A percentile compares a stretch with the other conserved stretches of the same genome.
These are phyloP conservation scores for Cardinalis cardinalis DNA, from an alignment of 2,113 vertebrate species.

Conservation along the genomic window DNA sequence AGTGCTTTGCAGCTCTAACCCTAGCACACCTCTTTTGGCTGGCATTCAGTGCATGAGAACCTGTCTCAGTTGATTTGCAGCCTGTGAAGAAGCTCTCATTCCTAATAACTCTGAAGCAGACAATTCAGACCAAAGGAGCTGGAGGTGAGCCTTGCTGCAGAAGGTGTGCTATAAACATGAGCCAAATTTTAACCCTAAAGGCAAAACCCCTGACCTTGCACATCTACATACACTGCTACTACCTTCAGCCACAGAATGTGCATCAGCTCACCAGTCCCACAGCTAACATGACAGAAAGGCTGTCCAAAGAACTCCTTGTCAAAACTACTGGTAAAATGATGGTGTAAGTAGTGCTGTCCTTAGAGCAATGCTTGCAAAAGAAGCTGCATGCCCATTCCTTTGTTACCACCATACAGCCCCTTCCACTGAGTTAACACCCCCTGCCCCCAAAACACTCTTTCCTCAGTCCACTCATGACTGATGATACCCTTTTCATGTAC, in stretches of 20 bases:
- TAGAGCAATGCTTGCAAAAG: neutral
- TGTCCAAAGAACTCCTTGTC: neutral
- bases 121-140: neutral
- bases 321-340: neutral
- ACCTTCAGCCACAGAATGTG: neutral
- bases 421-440: neutral
- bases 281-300: neutral
- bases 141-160: neutral
- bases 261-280: neutral
- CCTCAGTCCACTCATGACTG: neutral
- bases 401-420: neutral
- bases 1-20: neutral
- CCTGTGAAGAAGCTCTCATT: neutral
- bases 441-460: neutral
- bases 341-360: neutral
- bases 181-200: neutral
- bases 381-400: neutral
- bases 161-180: neutral
- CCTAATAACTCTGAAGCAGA: neutral
- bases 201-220: neutral
- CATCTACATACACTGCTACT: neutral
- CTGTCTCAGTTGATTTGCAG: neutral
- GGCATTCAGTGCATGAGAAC: neutral
- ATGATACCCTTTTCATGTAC: neutral
- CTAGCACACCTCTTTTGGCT: neutral